Base-by-base conservation (phyloP, 2,797 vertebrate species). In the Malacoctenus gilli region DNA sequence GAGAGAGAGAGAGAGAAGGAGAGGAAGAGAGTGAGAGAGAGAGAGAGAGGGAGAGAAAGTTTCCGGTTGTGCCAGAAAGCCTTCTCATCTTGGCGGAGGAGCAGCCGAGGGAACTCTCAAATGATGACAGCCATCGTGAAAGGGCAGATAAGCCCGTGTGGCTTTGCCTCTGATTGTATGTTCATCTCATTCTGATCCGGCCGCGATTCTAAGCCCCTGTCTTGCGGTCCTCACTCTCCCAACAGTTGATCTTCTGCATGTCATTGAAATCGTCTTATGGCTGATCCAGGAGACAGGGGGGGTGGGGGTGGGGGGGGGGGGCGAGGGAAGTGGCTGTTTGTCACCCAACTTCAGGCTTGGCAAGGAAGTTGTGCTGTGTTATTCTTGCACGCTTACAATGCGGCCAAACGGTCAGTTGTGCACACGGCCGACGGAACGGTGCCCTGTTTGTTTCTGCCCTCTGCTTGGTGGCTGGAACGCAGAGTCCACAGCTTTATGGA, bases 181-280 rank as follows among this genome's bases (percentile, higher is more conserved):
- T 89, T 90, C 87, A 87, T 89, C 87, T 92, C 83, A 81, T 86
- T 90, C 87, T 91, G 92, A 92, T 92, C 90, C 87, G 74, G 86
- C 75, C 83, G 59, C 52, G 89, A 90, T 91, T 92, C 90, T 90
- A 90, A 91, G 89, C 87, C 85, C 69, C 81, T 80, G 85, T 89
- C 89, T 92, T 68, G 55, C 83, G 80, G 89, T 85, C 85, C 77
- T 89, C 86, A 79, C 86, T 88, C 86, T 87, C 87, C 82, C 83
- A 87, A 88, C 80, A 83, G 85, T 89, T 91, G 87, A 91, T 92
- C 88, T 91, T 90, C 86, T 87, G 86, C 79, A 85, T 88, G 89
- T 91, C 86, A 85, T 86, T 86, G 85, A 91, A 90, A 89, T 91
- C 87, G 80, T 87, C 90, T 92, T 90, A 89, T 72, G 74, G 84